Base-by-base conservation (phyloP, 2,888 invertebrate species). In the Ormyrus nitidulus region DNA sequence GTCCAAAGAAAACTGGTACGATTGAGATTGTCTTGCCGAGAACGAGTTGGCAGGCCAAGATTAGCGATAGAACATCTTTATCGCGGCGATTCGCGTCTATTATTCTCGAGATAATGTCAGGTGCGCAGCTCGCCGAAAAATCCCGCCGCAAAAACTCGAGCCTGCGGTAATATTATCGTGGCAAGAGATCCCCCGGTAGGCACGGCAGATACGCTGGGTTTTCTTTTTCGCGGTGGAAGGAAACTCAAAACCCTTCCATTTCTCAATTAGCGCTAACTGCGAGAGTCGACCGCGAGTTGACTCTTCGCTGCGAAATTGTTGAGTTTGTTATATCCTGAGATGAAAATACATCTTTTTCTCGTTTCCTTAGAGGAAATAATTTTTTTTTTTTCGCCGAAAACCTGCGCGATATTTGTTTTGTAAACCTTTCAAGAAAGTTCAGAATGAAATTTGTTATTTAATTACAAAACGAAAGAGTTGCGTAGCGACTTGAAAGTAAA, bases 51-150 rank as follows among this genome's bases (percentile, higher is more conserved):
- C 65, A 74, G 58, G 69, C 76, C 48, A 69, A 76, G 69, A 76
- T 76, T 62, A 62, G 49, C 72, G 78, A 72, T 72, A 72, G 78
- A 78, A 72, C 72, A 78, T 72, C 78, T 78, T 78, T 78, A 78
- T 78, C 78, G 72, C 61, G 19, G 19, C 51, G 48, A 19, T 34
- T 6, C 44, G 53, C 59, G 72, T 78, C 78, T 78, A 78, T 78
- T 78, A 78, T 78, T 72, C 72, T 72, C 71, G 61, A 78, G 66
- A 78, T 78, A 72, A 78, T 58, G 66, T 72, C 78, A 68, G 72
- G 66, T 72, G 72, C 61, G 34, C 56, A 46, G 19, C 54, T 62
- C 48, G 34, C 49, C 62, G 51, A 78, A 78, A 78, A 78, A 78
- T 71, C n/a, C 65, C 10, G 11, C n/a, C 9, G 19, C 51, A 62